Evolutionary conservation across 2,113 vertebrate species (phyloP).

Genomic region (Dicrurus megarhynchus): DNA sequence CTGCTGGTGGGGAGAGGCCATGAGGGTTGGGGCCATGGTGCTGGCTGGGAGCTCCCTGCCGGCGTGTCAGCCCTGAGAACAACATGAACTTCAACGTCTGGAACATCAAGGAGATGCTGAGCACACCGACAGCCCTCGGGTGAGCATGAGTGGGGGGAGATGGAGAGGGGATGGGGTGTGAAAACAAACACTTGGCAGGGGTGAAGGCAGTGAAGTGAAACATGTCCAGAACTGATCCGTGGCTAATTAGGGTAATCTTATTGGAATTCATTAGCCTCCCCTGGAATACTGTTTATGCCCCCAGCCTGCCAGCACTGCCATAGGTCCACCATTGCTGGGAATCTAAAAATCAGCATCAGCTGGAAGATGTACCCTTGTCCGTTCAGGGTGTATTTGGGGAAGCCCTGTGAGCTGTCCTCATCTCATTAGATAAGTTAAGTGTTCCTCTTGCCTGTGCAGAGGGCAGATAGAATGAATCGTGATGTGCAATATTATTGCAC

Average conservation of each 20-base stretch:
- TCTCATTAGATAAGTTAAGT: not conserved
- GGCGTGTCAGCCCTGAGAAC: not conserved
- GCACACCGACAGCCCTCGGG: conserved; percentile 74
- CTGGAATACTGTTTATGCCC: not conserved
- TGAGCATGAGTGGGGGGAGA: conserved; percentile 3
- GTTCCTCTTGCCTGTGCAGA: not conserved
- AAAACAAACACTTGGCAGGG: not conserved
- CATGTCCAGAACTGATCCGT: not conserved
- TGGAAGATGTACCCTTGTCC: not conserved
- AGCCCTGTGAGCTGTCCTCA: not conserved
- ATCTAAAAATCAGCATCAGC: not conserved
- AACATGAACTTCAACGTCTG: conserved; percentile 84
- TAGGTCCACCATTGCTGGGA: not conserved
- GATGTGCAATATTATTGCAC: not conserved
- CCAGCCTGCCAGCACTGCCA: not conserved
- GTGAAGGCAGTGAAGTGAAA: not conserved
- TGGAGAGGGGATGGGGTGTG: not conserved
- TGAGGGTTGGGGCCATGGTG: not conserved
- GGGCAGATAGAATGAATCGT: not conserved
- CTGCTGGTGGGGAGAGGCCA: rapidly evolving
- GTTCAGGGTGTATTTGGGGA: not conserved
- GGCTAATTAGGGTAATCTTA: not conserved
- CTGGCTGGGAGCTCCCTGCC: rapidly evolving
- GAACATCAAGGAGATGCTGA: conserved; percentile 90
- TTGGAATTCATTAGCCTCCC: not conserved